Evolutionary conservation across 2,113 vertebrate genomes (phyloP).

Genomic region (Entelurus aequoreus): DNA sequence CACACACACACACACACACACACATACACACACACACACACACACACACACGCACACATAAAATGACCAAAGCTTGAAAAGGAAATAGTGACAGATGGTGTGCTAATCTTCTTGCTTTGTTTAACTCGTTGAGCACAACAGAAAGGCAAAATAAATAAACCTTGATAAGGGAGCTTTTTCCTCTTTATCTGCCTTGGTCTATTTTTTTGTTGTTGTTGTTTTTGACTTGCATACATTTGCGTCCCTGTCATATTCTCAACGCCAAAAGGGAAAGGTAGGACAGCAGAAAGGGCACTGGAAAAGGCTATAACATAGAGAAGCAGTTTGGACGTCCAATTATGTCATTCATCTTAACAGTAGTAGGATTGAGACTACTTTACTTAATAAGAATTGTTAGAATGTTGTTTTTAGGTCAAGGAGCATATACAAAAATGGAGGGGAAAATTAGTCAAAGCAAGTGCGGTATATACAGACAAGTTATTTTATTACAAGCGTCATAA

Average conservation of each 20-base stretch:
- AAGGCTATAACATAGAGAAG: background rate
- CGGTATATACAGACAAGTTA: no score
- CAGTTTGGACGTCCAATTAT: background rate
- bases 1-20: constrained; percentile 17
- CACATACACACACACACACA: constrained; percentile 10
- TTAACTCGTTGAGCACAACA: constrained; percentile 68
- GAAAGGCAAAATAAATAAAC: constrained; percentile 64
- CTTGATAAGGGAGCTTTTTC: constrained; percentile 57
- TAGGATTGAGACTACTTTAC: no score
- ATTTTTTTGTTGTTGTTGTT: constrained; percentile 26
- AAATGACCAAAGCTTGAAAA: constrained; percentile 63
- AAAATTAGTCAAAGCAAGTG: no score
- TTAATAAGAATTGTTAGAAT: no score
- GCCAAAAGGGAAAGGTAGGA: constrained; percentile 14
- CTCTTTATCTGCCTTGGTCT: constrained; percentile 56
- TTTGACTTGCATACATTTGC: constrained; percentile 44
- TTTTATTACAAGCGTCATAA: no score
- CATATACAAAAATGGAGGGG: no score
- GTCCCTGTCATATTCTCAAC: constrained; percentile 33
- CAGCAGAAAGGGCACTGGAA: constrained; percentile 13
- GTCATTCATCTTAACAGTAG: no score
- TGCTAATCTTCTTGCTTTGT: constrained; percentile 65
- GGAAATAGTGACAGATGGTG: constrained; percentile 58
- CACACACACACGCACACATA: constrained; percentile 33
- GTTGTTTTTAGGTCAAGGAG: no score